Evolutionary conservation across 1,140 invertebrate genomes (phyloP).

Genomic region (Nasonia longicornis): DNA sequence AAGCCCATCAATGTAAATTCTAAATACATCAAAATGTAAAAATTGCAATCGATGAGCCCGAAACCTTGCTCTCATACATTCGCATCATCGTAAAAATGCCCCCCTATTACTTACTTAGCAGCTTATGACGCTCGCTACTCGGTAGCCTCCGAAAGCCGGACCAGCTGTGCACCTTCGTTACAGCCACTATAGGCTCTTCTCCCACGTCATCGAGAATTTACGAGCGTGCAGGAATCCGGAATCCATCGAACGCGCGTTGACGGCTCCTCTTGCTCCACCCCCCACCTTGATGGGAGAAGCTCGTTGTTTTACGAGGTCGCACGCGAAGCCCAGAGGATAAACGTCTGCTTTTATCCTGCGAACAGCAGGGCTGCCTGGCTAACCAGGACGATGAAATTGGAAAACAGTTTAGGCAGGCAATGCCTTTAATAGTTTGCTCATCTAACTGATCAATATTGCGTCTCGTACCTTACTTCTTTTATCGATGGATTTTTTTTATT

Average conservation of each 20-base stretch:
- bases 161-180: constrained; percentile 1
- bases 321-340: not conserved
- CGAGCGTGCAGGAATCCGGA: constrained; percentile 13
- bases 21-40: no score
- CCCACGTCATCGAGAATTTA: constrained; percentile 2
- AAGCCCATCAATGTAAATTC: no score
- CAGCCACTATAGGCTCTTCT: not conserved
- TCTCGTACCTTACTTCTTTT: no score
- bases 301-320: constrained; percentile 16
- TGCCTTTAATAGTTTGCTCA: not conserved
- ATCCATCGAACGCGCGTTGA: constrained; percentile 14
- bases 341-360: not conserved
- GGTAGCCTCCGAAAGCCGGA: not conserved
- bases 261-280: not conserved
- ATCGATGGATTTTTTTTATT: no score
- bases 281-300: not conserved
- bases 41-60: no score
- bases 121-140: not conserved
- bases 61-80: no score
- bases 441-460: no score
- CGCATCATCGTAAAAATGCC: no score
- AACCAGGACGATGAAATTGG: not conserved
- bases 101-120: constrained; percentile 10
- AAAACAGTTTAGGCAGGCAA: not conserved
- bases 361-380: not conserved